Base-by-base conservation (phyloP, 2,113 vertebrate genomes). In the Saguinus imperator region DNA sequence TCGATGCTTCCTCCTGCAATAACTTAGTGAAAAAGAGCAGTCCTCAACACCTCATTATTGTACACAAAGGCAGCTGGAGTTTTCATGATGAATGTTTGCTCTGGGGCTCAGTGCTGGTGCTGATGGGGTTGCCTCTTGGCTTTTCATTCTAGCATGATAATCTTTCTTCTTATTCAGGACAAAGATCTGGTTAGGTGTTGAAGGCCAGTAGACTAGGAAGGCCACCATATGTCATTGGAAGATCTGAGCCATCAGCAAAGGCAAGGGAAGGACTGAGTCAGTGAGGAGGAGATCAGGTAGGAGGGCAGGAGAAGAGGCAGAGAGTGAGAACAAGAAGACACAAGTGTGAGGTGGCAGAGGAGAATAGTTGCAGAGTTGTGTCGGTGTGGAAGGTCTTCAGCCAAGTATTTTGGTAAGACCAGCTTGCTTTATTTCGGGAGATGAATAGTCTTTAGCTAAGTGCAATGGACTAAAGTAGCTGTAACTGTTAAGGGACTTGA, bases 21-120 rank as follows among this genome's bases (percentile, higher is more conserved):
- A 5, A 29, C 57, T 0, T 14, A 3, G 76, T 17, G 40, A 35
- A 14, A n/a, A 8, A 1, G 2, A 23, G 14, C 64, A 21, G 32
- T 2, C 20, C 2, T 43, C n/a, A 5, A 2, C 3, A 16, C 12
- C 5, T 80, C 50, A 0, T 12, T 5, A 5, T 17, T 1, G 48
- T 13, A 11, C 20, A 3, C 1, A 1, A 7, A 40, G 32, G 55
- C n/a, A 1, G 29, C n/a, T 3, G 9, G 77, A 13, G 20, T 21
- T 52, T 52, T 73, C 10, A 7, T 37, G 5, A 2, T 2, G 6
- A 3, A 10, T 23, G 40, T 27, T 10, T 8, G 57, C 23, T 35
- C 48, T 20, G 35, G 37, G 12, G 25, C 16, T 55, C 27, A 1
- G 1, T 5, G 68, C 48, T 0, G 2, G 14, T 4, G 14, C 48